Evolutionary conservation across 1,140 invertebrate genomes (phyloP).

Genomic region (Penaeus chinensis): DNA sequence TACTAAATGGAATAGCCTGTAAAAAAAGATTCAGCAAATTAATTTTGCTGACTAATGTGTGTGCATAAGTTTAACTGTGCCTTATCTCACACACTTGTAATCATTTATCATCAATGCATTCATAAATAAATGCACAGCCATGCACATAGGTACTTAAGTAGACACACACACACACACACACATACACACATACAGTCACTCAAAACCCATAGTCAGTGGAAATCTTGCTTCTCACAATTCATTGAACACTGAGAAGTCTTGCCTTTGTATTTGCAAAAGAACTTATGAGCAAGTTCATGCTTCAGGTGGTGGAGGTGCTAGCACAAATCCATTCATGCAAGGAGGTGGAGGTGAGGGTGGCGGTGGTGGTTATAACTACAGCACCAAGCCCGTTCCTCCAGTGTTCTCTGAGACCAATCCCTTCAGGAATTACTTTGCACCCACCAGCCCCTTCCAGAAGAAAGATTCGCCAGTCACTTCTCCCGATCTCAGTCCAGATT

Average conservation of each 20-base stretch:
- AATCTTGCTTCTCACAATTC: not conserved
- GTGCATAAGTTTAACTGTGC: no score
- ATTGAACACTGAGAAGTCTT: slow-evolving; percentile 4
- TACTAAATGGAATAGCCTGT: not conserved
- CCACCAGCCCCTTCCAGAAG: slow-evolving; percentile 55
- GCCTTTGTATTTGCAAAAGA: slow-evolving; percentile 19
- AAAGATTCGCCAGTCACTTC: slow-evolving; percentile 65
- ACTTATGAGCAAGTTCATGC: slow-evolving; percentile 10
- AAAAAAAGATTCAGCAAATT: not conserved
- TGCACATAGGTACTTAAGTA: no score
- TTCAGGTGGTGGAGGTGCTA: slow-evolving; percentile 51
- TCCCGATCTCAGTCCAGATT: slow-evolving; percentile 64
- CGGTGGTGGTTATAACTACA: slow-evolving; percentile 62
- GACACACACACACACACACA: no score
- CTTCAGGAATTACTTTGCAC: slow-evolving; percentile 49
- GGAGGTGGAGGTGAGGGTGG: slow-evolving; percentile 54
- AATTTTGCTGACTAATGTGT: not conserved
- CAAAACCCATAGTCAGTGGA: not conserved
- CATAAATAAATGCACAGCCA: not conserved
- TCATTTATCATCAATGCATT: not conserved
- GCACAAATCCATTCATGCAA: slow-evolving; percentile 65
- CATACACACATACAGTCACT: not conserved
- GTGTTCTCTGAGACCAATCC: slow-evolving; percentile 55
- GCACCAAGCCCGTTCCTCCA: slow-evolving; percentile 44
- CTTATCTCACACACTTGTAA: not conserved